phyloP scores from a whole-genome alignment of 1,140 invertebrate species.

The Drosophila orosa region DNA sequence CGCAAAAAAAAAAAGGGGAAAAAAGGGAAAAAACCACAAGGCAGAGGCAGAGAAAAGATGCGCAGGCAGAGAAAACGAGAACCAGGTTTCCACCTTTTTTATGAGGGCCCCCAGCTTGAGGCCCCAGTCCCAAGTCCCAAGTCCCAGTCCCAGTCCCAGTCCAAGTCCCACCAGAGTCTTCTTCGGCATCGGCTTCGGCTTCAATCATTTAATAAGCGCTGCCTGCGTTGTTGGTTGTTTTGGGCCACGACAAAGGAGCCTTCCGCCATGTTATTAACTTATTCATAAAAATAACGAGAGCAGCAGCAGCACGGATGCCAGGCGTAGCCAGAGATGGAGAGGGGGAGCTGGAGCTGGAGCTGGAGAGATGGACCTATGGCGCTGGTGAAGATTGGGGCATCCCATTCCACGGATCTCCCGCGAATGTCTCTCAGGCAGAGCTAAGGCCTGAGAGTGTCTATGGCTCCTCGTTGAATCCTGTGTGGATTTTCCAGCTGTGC shows the following conservation, averaged over 20 bases:
- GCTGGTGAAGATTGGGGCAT: not conserved
- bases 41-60: conserved; percentile 3
- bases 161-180: not conserved
- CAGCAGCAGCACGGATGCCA: conserved; percentile 24
- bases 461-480: not conserved
- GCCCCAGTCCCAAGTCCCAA: conserved; percentile 4
- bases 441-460: not conserved
- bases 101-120: conserved; percentile 53
- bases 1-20: conserved; percentile 20
- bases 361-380: not conserved
- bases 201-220: conserved; percentile 80
- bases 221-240: conserved; percentile 45
- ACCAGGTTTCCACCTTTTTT: conserved; percentile 71
- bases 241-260: conserved; percentile 75
- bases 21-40: conserved; percentile 36
- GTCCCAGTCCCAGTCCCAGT: not conserved
- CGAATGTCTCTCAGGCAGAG: not conserved
- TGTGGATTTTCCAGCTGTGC: not conserved
- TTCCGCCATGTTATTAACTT: conserved; percentile 84
- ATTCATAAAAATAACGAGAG: conserved; percentile 78
- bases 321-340: not conserved
- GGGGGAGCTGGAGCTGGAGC: not conserved
- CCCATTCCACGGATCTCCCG: not conserved
- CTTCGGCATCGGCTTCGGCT: conserved; percentile 26
- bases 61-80: conserved; percentile 17